Evolutionary conservation across 92 coral and sea anemone species (phyloP).

Genomic region (Galaxea fascicularis): DNA sequence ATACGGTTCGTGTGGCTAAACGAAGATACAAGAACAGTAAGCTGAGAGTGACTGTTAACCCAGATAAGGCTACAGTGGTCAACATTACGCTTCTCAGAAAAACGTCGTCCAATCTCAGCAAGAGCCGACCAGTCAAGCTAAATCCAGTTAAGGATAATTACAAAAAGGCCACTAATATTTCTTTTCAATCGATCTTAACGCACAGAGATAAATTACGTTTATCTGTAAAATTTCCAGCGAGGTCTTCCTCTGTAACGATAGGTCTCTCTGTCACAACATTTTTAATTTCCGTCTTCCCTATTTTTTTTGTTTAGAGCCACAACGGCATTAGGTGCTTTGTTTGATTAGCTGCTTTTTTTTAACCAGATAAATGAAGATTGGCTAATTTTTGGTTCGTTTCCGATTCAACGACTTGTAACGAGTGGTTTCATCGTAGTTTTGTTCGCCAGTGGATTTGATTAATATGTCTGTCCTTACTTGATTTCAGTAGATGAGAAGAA

Average conservation of each 20-base stretch:
- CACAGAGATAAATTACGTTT: slow-evolving; percentile 32
- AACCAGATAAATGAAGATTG: too few species aligned
- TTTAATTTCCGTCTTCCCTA: neutral
- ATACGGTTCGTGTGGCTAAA: slow-evolving; percentile 75
- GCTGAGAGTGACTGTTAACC: slow-evolving; percentile 70
- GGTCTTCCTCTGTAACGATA: slow-evolving; percentile 7
- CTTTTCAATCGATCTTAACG: slow-evolving; percentile 23
- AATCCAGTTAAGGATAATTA: neutral
- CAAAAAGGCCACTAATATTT: slow-evolving; percentile 3
- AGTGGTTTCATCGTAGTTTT: too few species aligned
- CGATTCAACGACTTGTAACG: too few species aligned
- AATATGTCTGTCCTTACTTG: too few species aligned
- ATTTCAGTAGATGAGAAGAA: too few species aligned
- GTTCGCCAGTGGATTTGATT: too few species aligned
- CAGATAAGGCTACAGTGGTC: slow-evolving; percentile 58
- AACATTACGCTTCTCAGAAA: slow-evolving; percentile 79
- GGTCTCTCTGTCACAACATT: neutral
- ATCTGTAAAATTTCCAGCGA: slow-evolving; percentile 23
- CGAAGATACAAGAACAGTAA: slow-evolving; percentile 70
- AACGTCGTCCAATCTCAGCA: slow-evolving; percentile 8
- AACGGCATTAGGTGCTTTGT: too few species aligned
- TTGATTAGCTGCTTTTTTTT: too few species aligned
- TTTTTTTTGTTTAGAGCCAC: neutral
- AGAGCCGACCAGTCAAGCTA: slow-evolving; percentile 12
- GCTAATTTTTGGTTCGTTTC: too few species aligned